phyloP scores from a whole-genome alignment of 2,113 vertebrate genomes.

The Melanerpes formicivorus region DNA sequence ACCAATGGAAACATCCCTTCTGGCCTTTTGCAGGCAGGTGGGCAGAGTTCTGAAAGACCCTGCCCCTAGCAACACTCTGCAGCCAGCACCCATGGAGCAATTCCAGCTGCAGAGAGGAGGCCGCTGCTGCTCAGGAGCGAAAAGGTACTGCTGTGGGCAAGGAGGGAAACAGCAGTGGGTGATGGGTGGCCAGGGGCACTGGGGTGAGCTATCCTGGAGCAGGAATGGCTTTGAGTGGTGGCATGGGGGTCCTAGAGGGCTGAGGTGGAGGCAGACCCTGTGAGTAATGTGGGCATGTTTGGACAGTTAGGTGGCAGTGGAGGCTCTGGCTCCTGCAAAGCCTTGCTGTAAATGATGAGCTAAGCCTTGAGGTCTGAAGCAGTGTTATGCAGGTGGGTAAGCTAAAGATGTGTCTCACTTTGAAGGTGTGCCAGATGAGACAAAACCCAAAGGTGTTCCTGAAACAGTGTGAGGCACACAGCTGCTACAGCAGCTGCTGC shows the following conservation, averaged over 20 bases:
- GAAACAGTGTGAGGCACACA: background rate
- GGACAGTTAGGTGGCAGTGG: background rate
- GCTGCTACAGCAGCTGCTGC: background rate
- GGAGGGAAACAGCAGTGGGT: background rate
- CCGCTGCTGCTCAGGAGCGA: conserved; percentile 71
- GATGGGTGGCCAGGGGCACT: background rate
- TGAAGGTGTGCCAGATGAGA: background rate
- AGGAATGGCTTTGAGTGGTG: background rate
- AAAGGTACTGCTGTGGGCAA: conserved; percentile 54
- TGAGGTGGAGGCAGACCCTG: background rate
- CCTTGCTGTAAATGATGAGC: background rate
- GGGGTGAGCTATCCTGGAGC: background rate
- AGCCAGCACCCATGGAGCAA: conserved; percentile 67
- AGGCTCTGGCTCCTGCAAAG: background rate
- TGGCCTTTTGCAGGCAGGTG: conserved; percentile 68
- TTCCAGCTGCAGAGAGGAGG: conserved; percentile 77
- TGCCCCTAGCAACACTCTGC: conserved; percentile 62
- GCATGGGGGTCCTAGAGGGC: background rate
- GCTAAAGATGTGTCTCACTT: background rate
- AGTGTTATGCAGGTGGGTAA: background rate
- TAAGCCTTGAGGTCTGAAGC: background rate
- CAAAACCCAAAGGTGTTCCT: background rate
- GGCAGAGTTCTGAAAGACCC: conserved; percentile 75
- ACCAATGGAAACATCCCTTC: conserved; percentile 15
- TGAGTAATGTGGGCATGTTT: background rate